Percentiles rank a stretch among this genome's conserved stretches.
phyloP scores from a whole-genome alignment of 2,113 vertebrate genomes.

The Sinocyclocheilus rhinocerous region DNA sequence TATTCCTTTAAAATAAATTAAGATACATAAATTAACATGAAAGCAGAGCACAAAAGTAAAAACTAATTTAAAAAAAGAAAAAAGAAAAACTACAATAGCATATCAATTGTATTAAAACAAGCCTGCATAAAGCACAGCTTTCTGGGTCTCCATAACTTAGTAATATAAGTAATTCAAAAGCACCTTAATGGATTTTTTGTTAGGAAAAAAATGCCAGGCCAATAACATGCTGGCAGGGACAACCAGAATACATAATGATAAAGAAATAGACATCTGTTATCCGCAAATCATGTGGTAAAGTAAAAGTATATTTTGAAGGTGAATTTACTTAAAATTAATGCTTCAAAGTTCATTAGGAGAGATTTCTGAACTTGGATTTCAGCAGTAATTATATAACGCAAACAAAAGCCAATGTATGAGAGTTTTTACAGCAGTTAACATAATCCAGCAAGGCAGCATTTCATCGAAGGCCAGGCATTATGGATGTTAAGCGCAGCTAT shows the following conservation, averaged over 20 bases:
- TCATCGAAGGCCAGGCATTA: background rate
- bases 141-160: background rate
- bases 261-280: conserved; percentile 1
- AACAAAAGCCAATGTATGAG: background rate
- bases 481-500: background rate
- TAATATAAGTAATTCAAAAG: background rate
- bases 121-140: background rate
- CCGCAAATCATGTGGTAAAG: background rate
- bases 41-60: too few species aligned
- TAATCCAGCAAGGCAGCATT: background rate
- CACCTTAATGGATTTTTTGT: background rate
- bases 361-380: background rate
- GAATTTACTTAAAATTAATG: background rate
- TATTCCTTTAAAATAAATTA: too few species aligned
- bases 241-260: background rate
- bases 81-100: too few species aligned
- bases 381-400: too few species aligned
- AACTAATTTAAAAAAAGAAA: too few species aligned
- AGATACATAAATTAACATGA: too few species aligned
- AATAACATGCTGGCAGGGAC: background rate
- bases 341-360: background rate
- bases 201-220: background rate
- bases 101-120: too few species aligned
- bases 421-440: background rate
- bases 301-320: background rate